Conservation (phyloP, 1,140 invertebrate genomes). For the Sweltsa coloradensis region DNA sequence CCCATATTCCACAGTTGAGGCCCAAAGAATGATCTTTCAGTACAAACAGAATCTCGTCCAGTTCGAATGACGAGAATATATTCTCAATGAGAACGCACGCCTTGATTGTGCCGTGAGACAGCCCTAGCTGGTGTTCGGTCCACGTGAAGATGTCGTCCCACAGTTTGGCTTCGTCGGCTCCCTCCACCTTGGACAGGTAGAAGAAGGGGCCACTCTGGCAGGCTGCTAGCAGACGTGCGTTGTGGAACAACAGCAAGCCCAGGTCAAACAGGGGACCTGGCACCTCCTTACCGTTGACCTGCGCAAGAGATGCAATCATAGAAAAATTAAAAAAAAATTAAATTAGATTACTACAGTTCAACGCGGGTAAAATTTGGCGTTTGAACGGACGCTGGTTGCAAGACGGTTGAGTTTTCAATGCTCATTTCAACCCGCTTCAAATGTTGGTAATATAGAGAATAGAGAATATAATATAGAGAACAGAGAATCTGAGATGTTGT, state of each 20-base stretch:
- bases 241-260: constrained; percentile 52
- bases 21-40: constrained; percentile 53
- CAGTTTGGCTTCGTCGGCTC: constrained; percentile 44
- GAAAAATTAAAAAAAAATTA: constrained; percentile 2
- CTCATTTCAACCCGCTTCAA: too few species aligned
- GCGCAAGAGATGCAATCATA: constrained; percentile 13
- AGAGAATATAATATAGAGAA: too few species aligned
- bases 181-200: constrained; percentile 57
- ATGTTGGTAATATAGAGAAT: too few species aligned
- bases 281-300: constrained; percentile 49
- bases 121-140: constrained; percentile 40
- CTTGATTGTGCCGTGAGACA: constrained; percentile 47
- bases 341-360: constrained; percentile 9
- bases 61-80: constrained; percentile 51
- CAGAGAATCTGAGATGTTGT: too few species aligned
- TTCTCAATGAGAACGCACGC: constrained; percentile 63
- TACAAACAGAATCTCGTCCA: constrained; percentile 56
- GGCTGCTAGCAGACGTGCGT: constrained; percentile 36
- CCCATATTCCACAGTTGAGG: constrained; percentile 65
- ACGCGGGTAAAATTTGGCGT: too few species aligned
- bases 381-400: too few species aligned
- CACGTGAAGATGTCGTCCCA: constrained; percentile 66
- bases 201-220: constrained; percentile 46
- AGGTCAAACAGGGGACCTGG: constrained; percentile 56
- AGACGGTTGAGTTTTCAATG: too few species aligned